phyloP scores from a whole-genome alignment of 23 tunicate genomes.

The Halocynthia roretzi region DNA sequence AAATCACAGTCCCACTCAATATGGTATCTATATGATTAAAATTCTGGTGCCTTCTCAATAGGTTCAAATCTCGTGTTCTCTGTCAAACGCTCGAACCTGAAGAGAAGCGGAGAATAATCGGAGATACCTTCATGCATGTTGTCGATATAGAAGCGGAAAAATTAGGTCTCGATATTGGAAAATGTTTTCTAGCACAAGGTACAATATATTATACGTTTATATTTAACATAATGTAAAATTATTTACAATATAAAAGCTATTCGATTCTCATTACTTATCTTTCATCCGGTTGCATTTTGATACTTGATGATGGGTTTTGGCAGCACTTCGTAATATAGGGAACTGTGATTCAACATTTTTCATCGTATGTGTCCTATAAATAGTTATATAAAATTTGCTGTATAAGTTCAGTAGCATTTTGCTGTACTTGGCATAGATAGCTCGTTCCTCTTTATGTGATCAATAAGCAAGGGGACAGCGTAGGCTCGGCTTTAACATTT shows the following conservation, averaged over 20 bases:
- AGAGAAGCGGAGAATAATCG: slow-evolving; percentile 94
- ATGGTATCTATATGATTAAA: too few relatives aligned
- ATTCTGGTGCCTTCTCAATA: not conserved
- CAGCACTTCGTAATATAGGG: too few relatives aligned
- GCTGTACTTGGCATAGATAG: too few relatives aligned
- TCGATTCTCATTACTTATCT: not conserved
- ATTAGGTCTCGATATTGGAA: slow-evolving; percentile 59
- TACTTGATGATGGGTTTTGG: too few relatives aligned
- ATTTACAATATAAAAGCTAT: not conserved
- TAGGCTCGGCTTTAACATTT: too few relatives aligned
- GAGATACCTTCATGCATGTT: slow-evolving; percentile 96
- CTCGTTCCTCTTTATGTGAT: too few relatives aligned
- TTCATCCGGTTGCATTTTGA: not conserved
- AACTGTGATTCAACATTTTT: too few relatives aligned
- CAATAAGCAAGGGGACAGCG: too few relatives aligned
- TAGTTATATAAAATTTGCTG: too few relatives aligned
- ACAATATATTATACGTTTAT: not conserved
- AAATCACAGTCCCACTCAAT: too few relatives aligned
- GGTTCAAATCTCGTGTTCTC: slow-evolving; percentile 47
- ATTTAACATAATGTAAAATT: not conserved
- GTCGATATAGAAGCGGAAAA: slow-evolving; percentile 70
- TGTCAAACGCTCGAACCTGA: slow-evolving; percentile 96
- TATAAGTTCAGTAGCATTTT: too few relatives aligned
- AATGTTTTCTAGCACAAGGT: slow-evolving; percentile 96
- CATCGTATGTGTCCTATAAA: too few relatives aligned